Percentiles rank a stretch among this genome's conserved stretches.
These are phyloP conservation scores for Bombus breviceps DNA, from an alignment of 1,140 invertebrate genomes.

Conservation along the genomic window DNA sequence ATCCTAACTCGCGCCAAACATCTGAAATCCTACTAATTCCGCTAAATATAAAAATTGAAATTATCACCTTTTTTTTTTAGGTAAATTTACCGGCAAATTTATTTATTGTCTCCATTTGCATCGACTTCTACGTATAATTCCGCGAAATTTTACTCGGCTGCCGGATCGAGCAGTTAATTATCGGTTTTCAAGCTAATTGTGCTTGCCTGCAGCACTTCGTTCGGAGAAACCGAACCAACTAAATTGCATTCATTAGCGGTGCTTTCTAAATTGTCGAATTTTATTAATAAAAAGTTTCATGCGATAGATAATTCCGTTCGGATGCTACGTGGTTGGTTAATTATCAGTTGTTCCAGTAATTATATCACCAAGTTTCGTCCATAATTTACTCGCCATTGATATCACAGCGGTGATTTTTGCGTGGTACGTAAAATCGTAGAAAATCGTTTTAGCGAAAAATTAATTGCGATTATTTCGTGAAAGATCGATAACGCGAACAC, in stretches of 20 bases:
- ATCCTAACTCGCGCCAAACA: not conserved
- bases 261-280: conserved; percentile 21
- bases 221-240: not conserved
- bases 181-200: conserved; percentile 32
- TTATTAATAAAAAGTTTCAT: conserved; percentile 36
- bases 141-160: conserved; percentile 17
- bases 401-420: not conserved
- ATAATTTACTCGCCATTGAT: not conserved
- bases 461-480: no score
- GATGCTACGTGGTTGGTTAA: not conserved
- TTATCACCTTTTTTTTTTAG: not conserved
- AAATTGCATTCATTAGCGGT: conserved; percentile 34
- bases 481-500: not conserved
- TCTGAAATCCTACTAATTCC: not conserved
- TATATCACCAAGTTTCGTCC: not conserved
- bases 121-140: not conserved
- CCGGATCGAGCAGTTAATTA: conserved; percentile 15
- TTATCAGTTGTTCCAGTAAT: conserved; percentile 15
- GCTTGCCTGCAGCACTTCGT: conserved; percentile 1
- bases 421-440: no score
- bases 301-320: not conserved
- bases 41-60: not conserved
- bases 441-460: no score
- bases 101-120: conserved; percentile 2
- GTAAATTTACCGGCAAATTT: conserved; percentile 7